A percentile compares a stretch with the other conserved stretches of the same genome.
Evolutionary conservation across 2,113 vertebrate genomes (phyloP).

Genomic region (Dipodomys merriami): DNA sequence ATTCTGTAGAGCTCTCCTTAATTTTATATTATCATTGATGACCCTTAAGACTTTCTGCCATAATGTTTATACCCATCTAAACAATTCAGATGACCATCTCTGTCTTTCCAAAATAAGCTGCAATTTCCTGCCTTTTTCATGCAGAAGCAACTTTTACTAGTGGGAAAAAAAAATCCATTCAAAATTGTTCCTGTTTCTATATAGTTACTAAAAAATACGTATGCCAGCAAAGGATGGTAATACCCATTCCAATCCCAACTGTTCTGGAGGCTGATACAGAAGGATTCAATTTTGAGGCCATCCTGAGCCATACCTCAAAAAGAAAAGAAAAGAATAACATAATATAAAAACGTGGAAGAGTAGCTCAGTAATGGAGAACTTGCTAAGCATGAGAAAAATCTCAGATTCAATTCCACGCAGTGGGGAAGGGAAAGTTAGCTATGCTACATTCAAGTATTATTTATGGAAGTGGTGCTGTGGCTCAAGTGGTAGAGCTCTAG

Average conservation of each 20-base stretch:
- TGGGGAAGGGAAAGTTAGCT: too few relatives aligned
- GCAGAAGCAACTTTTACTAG: constrained; percentile 42
- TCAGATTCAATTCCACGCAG: background rate
- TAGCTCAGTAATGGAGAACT: too few relatives aligned
- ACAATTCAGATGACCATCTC: background rate
- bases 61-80: background rate
- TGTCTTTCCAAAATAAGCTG: background rate
- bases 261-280: background rate
- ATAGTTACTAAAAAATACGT: constrained; percentile 57
- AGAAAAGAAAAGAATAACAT: background rate
- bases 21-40: background rate
- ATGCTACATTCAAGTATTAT: too few relatives aligned
- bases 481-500: too few relatives aligned
- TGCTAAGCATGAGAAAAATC: background rate
- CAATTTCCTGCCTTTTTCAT: background rate
- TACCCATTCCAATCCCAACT: too few relatives aligned
- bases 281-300: background rate
- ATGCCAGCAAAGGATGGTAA: background rate
- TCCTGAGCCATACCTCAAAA: background rate
- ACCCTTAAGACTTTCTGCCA: background rate
- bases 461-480: too few relatives aligned
- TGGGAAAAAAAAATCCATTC: constrained; percentile 72
- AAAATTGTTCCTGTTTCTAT: constrained; percentile 71
- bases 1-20: constrained; percentile 9
- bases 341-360: background rate